Conservation (phyloP, 2,113 vertebrate species). For the Ornithorhynchus anatinus region DNA sequence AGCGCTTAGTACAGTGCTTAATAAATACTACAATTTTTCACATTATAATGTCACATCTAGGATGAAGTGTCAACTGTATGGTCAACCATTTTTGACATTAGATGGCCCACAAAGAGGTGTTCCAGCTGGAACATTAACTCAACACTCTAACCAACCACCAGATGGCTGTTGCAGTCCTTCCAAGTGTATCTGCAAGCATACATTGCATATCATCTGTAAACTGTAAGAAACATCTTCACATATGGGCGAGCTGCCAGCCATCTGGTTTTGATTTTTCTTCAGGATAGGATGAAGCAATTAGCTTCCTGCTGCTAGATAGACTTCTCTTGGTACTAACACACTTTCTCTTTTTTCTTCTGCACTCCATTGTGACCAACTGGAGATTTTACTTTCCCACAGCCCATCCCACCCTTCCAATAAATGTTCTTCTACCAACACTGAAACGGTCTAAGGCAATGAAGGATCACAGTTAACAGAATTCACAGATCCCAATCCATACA, state of each 20-base stretch:
- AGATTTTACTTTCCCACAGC: constrained; percentile 14
- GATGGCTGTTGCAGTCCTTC: constrained; percentile 34
- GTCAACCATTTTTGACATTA: not conserved
- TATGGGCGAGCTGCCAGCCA: constrained; percentile 31
- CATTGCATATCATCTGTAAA: not conserved
- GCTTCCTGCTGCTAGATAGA: constrained; percentile 51
- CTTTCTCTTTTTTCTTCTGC: constrained; percentile 18
- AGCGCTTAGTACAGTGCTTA: too few relatives aligned
- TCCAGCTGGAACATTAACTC: not conserved
- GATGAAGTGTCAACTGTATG: too few relatives aligned
- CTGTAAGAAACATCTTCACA: constrained; percentile 31
- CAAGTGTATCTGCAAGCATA: not conserved
- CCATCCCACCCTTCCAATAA: constrained; percentile 40
- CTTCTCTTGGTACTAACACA: constrained; percentile 39
- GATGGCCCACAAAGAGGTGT: not conserved
- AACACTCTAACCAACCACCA: constrained; percentile 15
- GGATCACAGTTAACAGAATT: not conserved
- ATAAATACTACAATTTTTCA: too few relatives aligned
- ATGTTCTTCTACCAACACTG: not conserved
- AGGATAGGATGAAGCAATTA: constrained; percentile 51
- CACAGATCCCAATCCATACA: constrained; percentile 6
- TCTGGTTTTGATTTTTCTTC: constrained; percentile 45
- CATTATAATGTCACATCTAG: too few relatives aligned
- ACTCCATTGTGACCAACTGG: constrained; percentile 26
- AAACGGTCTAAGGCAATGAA: not conserved